phyloP scores from a whole-genome alignment of 2,888 invertebrate species.

The Cerastis rubricosa region DNA sequence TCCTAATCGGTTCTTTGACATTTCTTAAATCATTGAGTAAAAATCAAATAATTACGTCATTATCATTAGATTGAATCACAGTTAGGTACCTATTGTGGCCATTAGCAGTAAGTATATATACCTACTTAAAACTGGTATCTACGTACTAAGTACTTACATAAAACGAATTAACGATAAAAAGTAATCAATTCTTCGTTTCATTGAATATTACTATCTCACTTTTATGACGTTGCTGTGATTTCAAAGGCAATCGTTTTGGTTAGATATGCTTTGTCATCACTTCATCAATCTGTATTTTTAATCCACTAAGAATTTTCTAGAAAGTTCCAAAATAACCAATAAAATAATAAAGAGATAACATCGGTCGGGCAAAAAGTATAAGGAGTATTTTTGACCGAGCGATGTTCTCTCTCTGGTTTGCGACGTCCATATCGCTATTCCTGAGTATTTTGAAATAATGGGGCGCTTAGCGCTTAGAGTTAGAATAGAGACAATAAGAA shows the following conservation, averaged over 20 bases:
- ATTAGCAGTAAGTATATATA: constrained; percentile 11
- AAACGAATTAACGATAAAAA: constrained; percentile 25
- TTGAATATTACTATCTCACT: constrained; percentile 29
- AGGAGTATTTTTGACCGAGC: not conserved
- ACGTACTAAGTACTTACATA: constrained; percentile 23
- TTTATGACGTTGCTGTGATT: constrained; percentile 48
- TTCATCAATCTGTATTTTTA: not conserved
- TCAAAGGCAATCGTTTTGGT: constrained; percentile 21
- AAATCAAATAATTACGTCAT: not conserved
- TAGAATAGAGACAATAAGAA: too few species aligned
- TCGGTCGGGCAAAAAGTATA: too few species aligned
- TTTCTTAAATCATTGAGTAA: not conserved
- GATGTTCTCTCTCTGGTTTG: not conserved
- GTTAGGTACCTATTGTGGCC: constrained; percentile 10
- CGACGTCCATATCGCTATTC: not conserved
- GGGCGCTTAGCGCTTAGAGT: too few species aligned
- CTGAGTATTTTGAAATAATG: too few species aligned
- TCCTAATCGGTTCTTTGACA: constrained; percentile 11
- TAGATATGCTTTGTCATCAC: constrained; percentile 5
- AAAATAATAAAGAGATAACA: too few species aligned
- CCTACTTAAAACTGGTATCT: constrained; percentile 6
- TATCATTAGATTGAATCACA: constrained; percentile 27
- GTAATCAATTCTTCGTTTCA: constrained; percentile 34
- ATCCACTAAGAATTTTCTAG: constrained; percentile 25
- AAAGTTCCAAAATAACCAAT: constrained; percentile 1